phyloP scores from a whole-genome alignment of 2,113 vertebrate species.

The Pithys albifrons region DNA sequence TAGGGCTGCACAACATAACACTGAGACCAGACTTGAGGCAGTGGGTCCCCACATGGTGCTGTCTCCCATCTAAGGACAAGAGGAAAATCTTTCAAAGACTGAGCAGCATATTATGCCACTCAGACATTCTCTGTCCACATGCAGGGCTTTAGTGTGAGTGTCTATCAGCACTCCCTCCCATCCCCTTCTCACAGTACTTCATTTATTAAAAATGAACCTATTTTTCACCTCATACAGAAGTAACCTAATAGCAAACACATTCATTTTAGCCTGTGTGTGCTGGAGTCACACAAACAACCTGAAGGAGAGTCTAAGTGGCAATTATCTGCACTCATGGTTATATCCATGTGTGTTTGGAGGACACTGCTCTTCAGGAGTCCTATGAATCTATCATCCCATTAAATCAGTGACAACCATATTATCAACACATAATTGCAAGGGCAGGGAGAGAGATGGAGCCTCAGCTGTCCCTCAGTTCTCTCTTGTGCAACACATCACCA shows the following conservation, averaged over 20 bases:
- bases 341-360: background rate
- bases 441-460: background rate
- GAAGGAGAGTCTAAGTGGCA: background rate
- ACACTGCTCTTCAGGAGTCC: background rate
- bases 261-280: background rate
- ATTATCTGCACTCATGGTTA: background rate
- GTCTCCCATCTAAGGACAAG: background rate
- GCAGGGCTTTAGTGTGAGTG: background rate
- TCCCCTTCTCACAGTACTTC: background rate
- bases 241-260: background rate
- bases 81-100: background rate
- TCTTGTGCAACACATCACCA: background rate
- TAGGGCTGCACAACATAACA: background rate
- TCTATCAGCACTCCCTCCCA: background rate
- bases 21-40: background rate
- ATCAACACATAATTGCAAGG: background rate
- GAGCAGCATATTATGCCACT: background rate
- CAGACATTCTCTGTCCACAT: background rate
- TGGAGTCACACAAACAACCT: background rate
- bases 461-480: background rate
- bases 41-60: background rate
- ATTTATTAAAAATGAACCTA: background rate
- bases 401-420: background rate
- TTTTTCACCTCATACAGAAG: background rate
- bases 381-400: accelerated